Evolutionary conservation across 1,140 invertebrate genomes (phyloP), one percentile per base, ranked within the genome.

Genomic region (Geopemphigus sp.): DNA sequence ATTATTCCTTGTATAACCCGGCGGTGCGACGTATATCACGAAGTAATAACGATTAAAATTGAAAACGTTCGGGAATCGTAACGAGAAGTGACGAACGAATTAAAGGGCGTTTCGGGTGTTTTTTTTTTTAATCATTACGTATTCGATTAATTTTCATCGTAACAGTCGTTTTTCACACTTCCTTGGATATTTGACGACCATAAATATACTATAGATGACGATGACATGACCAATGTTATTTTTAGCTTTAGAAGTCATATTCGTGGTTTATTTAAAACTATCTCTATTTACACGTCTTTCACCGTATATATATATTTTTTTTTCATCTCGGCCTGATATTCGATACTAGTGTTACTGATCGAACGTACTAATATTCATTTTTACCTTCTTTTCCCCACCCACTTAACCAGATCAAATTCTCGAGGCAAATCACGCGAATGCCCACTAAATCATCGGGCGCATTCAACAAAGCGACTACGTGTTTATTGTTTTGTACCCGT

Each of bases 211-310:
- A 22, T 11, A 1, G 47, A 8, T 22, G 19, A 2, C 53, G 53
- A n/a, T n/a, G n/a, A n/a, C 15, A 15, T 54, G 29, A 64, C 61
- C 19, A 12, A 74, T 59, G 26, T 74, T 74, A 45, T 74, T 74
- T 57, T 39, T 22, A 73, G 53, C 70, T 32, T 29, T 1, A 56
- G 17, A 73, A 73, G 11, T 56, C 17, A 53, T 54, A 73, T 26
- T 10, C 5, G 12, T 53, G 24, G 10, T 72, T 54, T 72, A 26
- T 22, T n/a, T 72, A 54, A 74, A 57, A 56, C 26, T 50, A 50
- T 57, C 29, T 39, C 11, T 59, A 11, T 22, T 24, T 24, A 47
- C 6, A 76, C 26, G 32, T 63, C 15, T 32, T 63, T 63, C 26
- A 63, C 59, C 26, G 24, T 61, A 54, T n/a, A n/a, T n/a, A n/a